phyloP scores from a whole-genome alignment of 2,888 invertebrate genomes.

The Nephrotoma guestfalica region DNA sequence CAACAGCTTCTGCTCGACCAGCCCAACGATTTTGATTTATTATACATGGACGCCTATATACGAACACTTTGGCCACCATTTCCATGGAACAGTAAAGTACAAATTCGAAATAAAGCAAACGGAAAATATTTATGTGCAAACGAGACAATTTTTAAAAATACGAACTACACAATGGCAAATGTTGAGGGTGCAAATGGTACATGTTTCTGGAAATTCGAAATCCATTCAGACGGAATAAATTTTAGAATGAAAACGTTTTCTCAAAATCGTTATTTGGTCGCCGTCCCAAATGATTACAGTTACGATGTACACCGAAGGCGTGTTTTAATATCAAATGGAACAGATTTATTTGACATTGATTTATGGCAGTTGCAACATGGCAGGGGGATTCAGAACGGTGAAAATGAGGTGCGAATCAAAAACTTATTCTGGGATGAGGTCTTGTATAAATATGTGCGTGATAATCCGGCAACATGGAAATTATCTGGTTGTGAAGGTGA shows the following conservation, averaged over 20 bases:
- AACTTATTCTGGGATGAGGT: background rate
- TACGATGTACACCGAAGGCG: background rate
- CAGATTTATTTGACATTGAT: background rate
- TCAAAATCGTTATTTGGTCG: background rate
- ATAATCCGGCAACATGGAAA: too few relatives aligned
- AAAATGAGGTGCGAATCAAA: background rate
- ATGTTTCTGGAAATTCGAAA: background rate
- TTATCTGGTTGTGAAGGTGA: too few relatives aligned
- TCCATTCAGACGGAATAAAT: background rate
- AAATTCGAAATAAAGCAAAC: background rate
- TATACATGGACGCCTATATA: background rate
- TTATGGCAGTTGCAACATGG: background rate
- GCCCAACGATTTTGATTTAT: background rate
- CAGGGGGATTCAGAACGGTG: background rate
- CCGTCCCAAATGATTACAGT: background rate
- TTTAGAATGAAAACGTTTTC: background rate
- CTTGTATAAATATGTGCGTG: background rate
- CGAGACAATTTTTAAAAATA: too few relatives aligned
- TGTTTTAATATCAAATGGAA: background rate
- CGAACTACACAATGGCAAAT: background rate
- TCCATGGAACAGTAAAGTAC: background rate
- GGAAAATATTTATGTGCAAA: background rate
- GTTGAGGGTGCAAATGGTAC: background rate
- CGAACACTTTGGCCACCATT: background rate
- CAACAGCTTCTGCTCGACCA: background rate